Base-by-base conservation (phyloP, 1,140 invertebrate species). In the Brachionus paranguensis region DNA sequence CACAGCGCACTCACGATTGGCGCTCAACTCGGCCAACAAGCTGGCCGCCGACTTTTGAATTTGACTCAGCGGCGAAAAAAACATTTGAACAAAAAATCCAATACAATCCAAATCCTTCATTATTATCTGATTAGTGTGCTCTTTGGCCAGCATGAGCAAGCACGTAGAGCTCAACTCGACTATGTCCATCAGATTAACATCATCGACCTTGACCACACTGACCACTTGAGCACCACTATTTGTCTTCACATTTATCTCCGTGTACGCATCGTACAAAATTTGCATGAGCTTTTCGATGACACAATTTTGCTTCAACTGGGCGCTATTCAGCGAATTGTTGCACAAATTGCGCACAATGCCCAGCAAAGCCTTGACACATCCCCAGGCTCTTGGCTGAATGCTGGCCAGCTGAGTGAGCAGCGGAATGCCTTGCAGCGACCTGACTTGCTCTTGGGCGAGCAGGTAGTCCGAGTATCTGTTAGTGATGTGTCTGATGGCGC, bases 101-200 rank as follows among this genome's bases (percentile, higher is more conserved):
- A 83, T 83, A 17, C 53, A 83, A 10, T 83, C 79, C 27, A 83
- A 83, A 50, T 84, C 65, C 27, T 64, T 47, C 41, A 84, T 84
- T 10, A 72, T 53, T 29, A 55, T 93, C 85, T 96, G 91, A 89
- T 98, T 98, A 88, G 96, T 93, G 1, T 93, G 93, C 89, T 99
- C 96, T 76, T 95, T 91, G 0, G 96, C 96, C n/a, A 99, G 91
- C 87, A 99, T 97, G 88, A 99, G 96, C 65, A 99, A 91, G 47
- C 97, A 96, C 1, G 96, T 96, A 8, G 99, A 33, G 17, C 65
- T 37, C 29, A 96, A 96, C 89, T 98, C 96, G 11, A 98, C 95
- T 85, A 99, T 97, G 90, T 98, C 96, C 88, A 98, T 96, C 96
- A 99, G 98, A 47, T 96, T 92, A 0, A 98, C 96, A 83, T 96